Percentiles rank a stretch among this genome's conserved stretches.
Evolutionary conservation across 2,888 invertebrate genomes (phyloP).

Genomic region (Drosophila antonietae): DNA sequence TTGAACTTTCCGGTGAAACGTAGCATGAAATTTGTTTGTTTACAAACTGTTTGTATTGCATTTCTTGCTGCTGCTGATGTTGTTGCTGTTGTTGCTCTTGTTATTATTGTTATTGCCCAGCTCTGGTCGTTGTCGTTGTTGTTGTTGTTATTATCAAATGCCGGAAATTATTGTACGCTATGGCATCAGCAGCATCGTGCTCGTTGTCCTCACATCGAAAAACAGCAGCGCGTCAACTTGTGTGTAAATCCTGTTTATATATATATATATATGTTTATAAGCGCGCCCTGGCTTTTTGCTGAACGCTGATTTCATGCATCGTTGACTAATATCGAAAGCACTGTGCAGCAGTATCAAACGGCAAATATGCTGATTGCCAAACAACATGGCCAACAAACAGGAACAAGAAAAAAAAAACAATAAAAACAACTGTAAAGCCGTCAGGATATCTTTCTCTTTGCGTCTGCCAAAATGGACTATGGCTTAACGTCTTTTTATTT

Average conservation of each 20-base stretch:
- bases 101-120: conserved; percentile 14
- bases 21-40: conserved; percentile 79
- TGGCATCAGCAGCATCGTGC: conserved; percentile 21
- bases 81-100: conserved; percentile 7
- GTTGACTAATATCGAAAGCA: conserved; percentile 51
- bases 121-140: conserved; percentile 6
- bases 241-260: conserved; percentile 74
- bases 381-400: conserved; percentile 22
- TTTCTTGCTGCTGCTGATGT: conserved; percentile 12
- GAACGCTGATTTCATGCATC: conserved; percentile 73
- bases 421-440: conserved; percentile 12
- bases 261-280: background rate
- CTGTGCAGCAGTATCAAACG: conserved; percentile 7
- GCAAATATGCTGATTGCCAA: conserved; percentile 26
- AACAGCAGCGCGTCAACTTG: conserved; percentile 54
- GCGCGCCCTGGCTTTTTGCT: conserved; percentile 34
- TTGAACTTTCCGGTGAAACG: conserved; percentile 72
- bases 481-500: background rate
- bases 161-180: conserved; percentile 79
- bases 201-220: conserved; percentile 41
- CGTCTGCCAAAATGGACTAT: background rate
- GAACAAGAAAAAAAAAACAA: conserved; percentile 36
- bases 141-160: conserved; percentile 68
- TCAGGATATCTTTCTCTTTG: background rate
- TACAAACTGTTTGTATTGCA: conserved; percentile 51